Evolutionary conservation across 2,797 vertebrate genomes (phyloP).

Genomic region (Myoxocephalus aenaeus): DNA sequence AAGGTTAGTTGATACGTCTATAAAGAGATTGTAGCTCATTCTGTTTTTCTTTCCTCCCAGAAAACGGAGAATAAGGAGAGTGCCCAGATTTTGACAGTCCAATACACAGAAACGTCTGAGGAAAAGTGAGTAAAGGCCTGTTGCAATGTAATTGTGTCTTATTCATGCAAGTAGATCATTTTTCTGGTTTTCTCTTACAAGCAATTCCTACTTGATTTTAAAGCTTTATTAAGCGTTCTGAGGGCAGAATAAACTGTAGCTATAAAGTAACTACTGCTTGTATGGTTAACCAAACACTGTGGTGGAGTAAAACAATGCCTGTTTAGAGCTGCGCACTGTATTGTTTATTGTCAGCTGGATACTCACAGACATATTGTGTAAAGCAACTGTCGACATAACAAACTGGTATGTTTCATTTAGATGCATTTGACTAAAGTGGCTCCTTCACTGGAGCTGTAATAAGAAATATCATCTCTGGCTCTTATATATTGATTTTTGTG

Average conservation of each 20-base stretch:
- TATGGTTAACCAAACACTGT: constrained; percentile 27
- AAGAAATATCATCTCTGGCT: constrained; percentile 8
- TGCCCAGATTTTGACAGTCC: constrained; percentile 89
- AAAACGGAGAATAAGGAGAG: constrained; percentile 82
- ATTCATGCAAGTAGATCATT: neutral
- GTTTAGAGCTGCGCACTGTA: constrained; percentile 11
- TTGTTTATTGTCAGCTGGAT: constrained; percentile 25
- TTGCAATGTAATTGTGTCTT: neutral
- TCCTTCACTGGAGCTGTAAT: constrained; percentile 7
- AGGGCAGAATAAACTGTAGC: constrained; percentile 1
- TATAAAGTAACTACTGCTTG: constrained; percentile 5
- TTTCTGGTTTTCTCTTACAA: neutral
- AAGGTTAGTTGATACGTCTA: constrained; percentile 18
- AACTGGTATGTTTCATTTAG: constrained; percentile 5
- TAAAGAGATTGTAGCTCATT: constrained; percentile 7
- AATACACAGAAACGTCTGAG: constrained; percentile 87
- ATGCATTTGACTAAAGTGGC: neutral
- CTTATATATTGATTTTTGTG: neutral
- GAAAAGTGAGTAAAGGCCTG: constrained; percentile 85
- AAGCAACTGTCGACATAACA: constrained; percentile 38
- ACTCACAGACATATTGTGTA: neutral
- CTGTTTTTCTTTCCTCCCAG: constrained; percentile 70
- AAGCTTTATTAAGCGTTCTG: neutral
- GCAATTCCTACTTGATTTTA: neutral
- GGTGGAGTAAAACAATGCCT: constrained; percentile 22